Evolutionary conservation across 2,797 vertebrate species (phyloP).

Genomic region (Helicolenus hilgendorfi): DNA sequence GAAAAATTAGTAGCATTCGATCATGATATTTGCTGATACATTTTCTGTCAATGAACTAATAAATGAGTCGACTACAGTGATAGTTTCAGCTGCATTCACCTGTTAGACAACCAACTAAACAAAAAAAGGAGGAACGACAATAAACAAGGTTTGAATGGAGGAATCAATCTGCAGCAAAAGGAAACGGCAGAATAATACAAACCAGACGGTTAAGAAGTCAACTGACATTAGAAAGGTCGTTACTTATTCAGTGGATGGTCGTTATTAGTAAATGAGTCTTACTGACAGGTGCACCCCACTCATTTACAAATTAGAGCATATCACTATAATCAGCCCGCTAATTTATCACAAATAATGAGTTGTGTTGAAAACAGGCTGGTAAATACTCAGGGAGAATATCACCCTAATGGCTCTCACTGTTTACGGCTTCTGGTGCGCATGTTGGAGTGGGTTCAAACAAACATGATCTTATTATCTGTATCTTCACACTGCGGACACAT

Average conservation of each 20-base stretch:
- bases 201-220: conserved; percentile 78
- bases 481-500: neutral
- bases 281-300: conserved; percentile 86
- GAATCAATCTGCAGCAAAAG: conserved; percentile 59
- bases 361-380: conserved; percentile 83
- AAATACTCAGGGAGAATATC: conserved; percentile 77
- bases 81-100: neutral
- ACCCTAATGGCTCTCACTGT: conserved; percentile 72
- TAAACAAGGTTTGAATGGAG: conserved; percentile 25
- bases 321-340: conserved; percentile 87
- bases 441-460: conserved; percentile 40
- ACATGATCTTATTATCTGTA: conserved; percentile 2
- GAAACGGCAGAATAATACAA: conserved; percentile 80
- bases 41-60: conserved; percentile 2
- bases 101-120: conserved; percentile 6
- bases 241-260: conserved; percentile 86
- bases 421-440: conserved; percentile 55
- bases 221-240: conserved; percentile 81
- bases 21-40: neutral
- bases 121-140: conserved; percentile 19
- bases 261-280: conserved; percentile 86
- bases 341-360: conserved; percentile 89
- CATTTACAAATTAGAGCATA: conserved; percentile 87
- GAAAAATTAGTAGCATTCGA: neutral
- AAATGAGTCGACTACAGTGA: neutral